Evolutionary conservation across 2,888 invertebrate genomes (phyloP).

Genomic region (Drosophila greeni): DNA sequence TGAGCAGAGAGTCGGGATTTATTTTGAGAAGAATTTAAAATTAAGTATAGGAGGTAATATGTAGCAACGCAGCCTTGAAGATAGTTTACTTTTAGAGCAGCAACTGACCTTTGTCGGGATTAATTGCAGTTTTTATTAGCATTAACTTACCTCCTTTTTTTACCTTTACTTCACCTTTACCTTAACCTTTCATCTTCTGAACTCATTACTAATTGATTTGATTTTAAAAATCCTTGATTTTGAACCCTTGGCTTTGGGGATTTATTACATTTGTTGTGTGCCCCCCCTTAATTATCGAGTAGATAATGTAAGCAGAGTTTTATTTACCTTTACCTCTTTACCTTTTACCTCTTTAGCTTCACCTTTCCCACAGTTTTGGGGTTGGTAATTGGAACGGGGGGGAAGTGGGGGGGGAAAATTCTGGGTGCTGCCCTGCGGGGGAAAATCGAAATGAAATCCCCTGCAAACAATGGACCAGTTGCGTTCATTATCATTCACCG

Average conservation of each 20-base stretch:
- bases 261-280: constrained; percentile 12
- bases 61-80: neutral
- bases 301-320: constrained; percentile 14
- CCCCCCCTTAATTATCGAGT: constrained; percentile 16
- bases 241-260: neutral
- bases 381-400: constrained; percentile 16
- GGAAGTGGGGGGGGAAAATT: neutral
- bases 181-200: neutral
- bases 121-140: neutral
- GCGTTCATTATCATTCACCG: constrained; percentile 59
- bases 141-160: neutral
- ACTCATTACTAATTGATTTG: constrained; percentile 11
- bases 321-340: neutral
- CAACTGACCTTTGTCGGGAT: neutral
- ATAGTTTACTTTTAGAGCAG: neutral
- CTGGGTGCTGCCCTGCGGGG: neutral
- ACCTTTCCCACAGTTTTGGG: constrained; percentile 16
- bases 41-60: too few relatives aligned
- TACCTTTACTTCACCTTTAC: too few relatives aligned
- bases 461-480: constrained; percentile 52
- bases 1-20: neutral
- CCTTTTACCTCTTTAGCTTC: too few relatives aligned
- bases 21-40: neutral
- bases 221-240: constrained; percentile 9
- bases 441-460: constrained; percentile 46